Percentiles rank a stretch among this genome's conserved stretches.
phyloP scores from a whole-genome alignment of 30 jellyfish, hydroid and myxozoan species.

The Aurelia sp. region DNA sequence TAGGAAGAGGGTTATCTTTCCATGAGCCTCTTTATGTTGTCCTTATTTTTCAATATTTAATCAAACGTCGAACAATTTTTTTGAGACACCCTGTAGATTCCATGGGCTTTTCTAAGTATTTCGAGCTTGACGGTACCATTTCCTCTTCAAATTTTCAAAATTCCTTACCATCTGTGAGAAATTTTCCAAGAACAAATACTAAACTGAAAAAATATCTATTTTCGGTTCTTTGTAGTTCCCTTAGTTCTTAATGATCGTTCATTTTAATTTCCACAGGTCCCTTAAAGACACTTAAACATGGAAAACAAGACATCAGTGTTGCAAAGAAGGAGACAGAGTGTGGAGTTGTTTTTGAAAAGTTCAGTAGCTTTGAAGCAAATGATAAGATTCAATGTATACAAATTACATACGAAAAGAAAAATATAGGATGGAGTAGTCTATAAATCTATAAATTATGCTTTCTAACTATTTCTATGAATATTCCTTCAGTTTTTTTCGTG shows the following conservation, averaged over 20 bases:
- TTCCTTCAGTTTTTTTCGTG: no score
- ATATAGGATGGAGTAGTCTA: slow-evolving; percentile 68
- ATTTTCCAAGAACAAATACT: background rate
- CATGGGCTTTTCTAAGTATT: no score
- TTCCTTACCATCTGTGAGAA: no score
- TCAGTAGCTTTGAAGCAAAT: slow-evolving; percentile 73
- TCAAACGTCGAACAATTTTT: no score
- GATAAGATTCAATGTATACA: slow-evolving; percentile 83
- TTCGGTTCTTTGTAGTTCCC: background rate
- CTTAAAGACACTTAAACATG: slow-evolving; percentile 81
- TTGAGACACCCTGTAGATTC: no score
- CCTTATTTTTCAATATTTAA: no score
- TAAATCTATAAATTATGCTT: background rate
- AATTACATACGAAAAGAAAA: slow-evolving; percentile 61
- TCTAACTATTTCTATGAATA: no score
- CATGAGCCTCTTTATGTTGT: no score
- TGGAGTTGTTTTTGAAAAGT: slow-evolving; percentile 82
- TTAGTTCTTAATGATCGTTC: background rate
- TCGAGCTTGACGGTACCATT: no score
- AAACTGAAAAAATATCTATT: background rate
- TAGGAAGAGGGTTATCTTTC: no score
- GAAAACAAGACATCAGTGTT: slow-evolving; percentile 70
- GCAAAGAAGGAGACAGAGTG: slow-evolving; percentile 92
- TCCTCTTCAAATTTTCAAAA: no score
- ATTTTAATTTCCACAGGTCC: slow-evolving; percentile 70